These are phyloP conservation scores for Thymelicus lineola DNA, from an alignment of 2,888 invertebrate genomes.

Conservation along the genomic window DNA sequence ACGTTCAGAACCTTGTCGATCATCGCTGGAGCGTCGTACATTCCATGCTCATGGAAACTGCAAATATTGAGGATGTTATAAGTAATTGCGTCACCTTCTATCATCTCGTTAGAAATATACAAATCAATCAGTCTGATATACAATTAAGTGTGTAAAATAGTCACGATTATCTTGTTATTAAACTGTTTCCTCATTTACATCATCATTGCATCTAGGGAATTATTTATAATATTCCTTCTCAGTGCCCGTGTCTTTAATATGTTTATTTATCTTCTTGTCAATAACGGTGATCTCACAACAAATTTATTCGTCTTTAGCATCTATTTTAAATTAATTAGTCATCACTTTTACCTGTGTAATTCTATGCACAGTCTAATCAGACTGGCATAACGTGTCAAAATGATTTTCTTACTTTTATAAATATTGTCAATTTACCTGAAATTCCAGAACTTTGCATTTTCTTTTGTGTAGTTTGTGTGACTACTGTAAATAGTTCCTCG, in stretches of 20 bases:
- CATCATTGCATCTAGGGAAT: not conserved
- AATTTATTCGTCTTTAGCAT: too few relatives aligned
- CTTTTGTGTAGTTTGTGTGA: conserved; percentile 69
- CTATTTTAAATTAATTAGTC: too few relatives aligned
- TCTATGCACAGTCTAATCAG: too few relatives aligned
- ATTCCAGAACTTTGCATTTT: conserved; percentile 80
- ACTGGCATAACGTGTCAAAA: too few relatives aligned
- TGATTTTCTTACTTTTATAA: too few relatives aligned
- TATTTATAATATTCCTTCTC: not conserved
- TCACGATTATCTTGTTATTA: not conserved
- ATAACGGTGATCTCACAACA: too few relatives aligned
- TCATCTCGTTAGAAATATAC: too few relatives aligned
- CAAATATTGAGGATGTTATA: conserved; percentile 3
- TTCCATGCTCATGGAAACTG: conserved; percentile 86
- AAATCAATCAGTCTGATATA: not conserved
- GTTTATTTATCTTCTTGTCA: too few relatives aligned
- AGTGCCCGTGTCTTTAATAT: not conserved
- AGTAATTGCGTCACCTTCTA: too few relatives aligned
- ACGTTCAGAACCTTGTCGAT: conserved; percentile 79
- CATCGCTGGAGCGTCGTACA: conserved; percentile 83
- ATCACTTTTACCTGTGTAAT: too few relatives aligned
- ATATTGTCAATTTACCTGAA: conserved; percentile 72
- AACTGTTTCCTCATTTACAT: not conserved
- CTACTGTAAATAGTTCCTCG: conserved; percentile 79
- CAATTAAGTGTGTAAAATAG: not conserved